Base-by-base conservation (phyloP, 2,113 vertebrate species). In the Bos indicus region DNA sequence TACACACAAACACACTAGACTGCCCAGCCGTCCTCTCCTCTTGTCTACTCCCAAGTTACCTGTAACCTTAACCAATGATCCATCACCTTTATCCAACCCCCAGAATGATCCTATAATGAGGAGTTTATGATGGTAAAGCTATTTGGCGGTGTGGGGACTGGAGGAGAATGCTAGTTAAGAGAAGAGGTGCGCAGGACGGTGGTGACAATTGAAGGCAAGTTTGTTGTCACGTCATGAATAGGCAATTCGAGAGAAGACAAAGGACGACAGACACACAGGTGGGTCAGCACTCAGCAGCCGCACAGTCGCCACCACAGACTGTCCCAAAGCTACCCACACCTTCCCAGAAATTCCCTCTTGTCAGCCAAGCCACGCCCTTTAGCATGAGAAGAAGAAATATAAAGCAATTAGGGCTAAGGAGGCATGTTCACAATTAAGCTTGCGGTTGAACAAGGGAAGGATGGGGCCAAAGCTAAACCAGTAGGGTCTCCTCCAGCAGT, bases 321-420 rank as follows among this genome's bases (percentile, higher is more conserved):
- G 25, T 26, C 54, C 46, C 88, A 2, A 40, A 25, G 48, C 54
- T 12, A 85, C 3, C 26, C 60, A 43, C n/a, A 48, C 43, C 9
- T 46, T 46, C 57, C 60, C n/a, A 56, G 82, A 16, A 43, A 86
- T 89, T 46, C 43, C 54, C 25, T 28, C 36, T 51, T 25, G 26
- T 84, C 84, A 90, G 74, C 51, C 93, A 90, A 30, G n/a, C 36
- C 9, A 10, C 28, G 62, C 14, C 92, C 83, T 84, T 85, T 43
- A 48, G 40, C 33, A 56, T 28, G 40, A 93, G n/a, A 80, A 90
- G 86, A 71, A 91, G 86, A 93, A 59, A 92, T 2, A 90, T 3
- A 96, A 92, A 92, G 90, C 71, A 94, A 67, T 48, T 90, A 85
- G 80, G 30, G 30, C 62, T 77, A 23, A 96, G 80, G 93, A 43